phyloP scores from a whole-genome alignment of 2,888 invertebrate species.

The Latrodectus hesperus region DNA sequence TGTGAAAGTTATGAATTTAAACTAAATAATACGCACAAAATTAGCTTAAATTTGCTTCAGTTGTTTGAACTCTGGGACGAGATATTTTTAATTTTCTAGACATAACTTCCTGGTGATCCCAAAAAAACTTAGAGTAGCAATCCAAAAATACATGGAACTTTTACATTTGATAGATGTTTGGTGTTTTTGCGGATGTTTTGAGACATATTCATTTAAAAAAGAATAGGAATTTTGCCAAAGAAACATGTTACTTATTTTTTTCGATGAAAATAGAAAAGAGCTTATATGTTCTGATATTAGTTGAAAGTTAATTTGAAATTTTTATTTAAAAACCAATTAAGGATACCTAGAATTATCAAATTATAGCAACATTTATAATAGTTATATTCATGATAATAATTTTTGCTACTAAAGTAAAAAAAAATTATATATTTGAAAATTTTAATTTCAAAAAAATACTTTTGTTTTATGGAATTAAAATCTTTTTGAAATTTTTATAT shows the following conservation, averaged over 20 bases:
- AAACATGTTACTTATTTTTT: background rate
- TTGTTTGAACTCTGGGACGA: too few species aligned
- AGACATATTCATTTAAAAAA: slow-evolving; percentile 9
- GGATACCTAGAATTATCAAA: too few species aligned
- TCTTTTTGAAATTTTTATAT: background rate
- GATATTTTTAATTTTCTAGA: background rate
- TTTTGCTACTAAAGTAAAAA: background rate
- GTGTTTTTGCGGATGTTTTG: slow-evolving; percentile 2
- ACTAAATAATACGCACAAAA: too few species aligned
- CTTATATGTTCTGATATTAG: too few species aligned
- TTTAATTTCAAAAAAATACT: background rate
- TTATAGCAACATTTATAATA: too few species aligned
- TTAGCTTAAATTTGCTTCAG: too few species aligned
- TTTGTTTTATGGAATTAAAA: background rate
- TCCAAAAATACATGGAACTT: background rate
- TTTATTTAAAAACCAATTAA: too few species aligned
- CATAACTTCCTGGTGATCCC: slow-evolving; percentile 4
- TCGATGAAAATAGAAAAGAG: background rate
- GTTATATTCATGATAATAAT: too few species aligned
- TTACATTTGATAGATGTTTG: slow-evolving; percentile 11
- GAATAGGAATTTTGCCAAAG: slow-evolving; percentile 24
- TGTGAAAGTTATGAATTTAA: too few species aligned
- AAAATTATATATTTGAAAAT: background rate
- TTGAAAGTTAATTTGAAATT: too few species aligned
- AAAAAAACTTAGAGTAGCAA: background rate